A percentile compares a stretch with the other conserved stretches of the same genome.
These are phyloP conservation scores for Linyphia triangularis DNA, from an alignment of 2,888 invertebrate species.

Conservation along the genomic window DNA sequence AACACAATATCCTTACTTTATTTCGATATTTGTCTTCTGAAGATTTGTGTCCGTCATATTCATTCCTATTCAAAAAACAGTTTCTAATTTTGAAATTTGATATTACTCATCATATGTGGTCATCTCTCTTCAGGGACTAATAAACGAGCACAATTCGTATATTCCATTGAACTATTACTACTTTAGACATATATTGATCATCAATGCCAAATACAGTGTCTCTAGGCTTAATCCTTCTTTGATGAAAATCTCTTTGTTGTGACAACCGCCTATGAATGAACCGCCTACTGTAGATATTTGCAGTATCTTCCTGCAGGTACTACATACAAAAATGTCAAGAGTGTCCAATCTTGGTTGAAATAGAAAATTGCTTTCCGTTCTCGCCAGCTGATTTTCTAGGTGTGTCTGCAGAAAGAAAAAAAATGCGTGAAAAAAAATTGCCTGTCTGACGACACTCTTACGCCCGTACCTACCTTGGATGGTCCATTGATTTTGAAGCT, in stretches of 20 bases:
- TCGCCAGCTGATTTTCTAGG: not conserved
- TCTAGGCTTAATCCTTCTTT: not conserved
- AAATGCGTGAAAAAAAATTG: not conserved
- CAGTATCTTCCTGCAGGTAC: not conserved
- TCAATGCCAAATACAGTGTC: not conserved
- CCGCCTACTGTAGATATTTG: not conserved
- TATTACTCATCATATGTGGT: no score
- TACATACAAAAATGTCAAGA: not conserved
- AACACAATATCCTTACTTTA: no score
- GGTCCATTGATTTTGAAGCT: constrained; percentile 20
- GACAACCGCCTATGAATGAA: not conserved
- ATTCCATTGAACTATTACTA: not conserved
- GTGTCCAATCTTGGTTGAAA: not conserved
- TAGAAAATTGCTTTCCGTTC: no score
- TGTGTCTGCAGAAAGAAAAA: not conserved
- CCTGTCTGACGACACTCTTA: not conserved
- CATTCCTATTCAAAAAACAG: no score
- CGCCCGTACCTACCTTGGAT: not conserved
- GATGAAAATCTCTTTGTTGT: not conserved
- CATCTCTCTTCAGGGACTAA: no score
- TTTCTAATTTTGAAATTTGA: no score
- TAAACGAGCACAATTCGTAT: not conserved
- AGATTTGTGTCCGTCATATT: no score
- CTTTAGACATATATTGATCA: not conserved
- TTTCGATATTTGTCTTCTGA: no score